Evolutionary conservation across 2,797 vertebrate species (phyloP).

Genomic region (Coregonus suidteri): DNA sequence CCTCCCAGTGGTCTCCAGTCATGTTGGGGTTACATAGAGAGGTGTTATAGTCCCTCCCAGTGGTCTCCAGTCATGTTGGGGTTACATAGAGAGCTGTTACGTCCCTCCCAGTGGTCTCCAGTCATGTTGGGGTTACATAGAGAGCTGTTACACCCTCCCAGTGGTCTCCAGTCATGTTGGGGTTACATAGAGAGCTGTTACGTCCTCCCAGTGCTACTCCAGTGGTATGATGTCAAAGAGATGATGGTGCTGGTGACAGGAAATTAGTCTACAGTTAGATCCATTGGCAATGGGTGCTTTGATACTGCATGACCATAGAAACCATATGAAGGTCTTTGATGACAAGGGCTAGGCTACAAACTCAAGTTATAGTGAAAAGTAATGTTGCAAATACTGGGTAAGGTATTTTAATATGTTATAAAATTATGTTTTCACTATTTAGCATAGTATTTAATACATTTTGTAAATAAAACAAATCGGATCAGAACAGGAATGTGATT

Average conservation of each 20-base stretch:
- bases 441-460: not conserved
- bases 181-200: constrained; percentile 53
- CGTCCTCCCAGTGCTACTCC: constrained; percentile 52
- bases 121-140: too few species aligned
- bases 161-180: constrained; percentile 54
- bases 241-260: constrained; percentile 30
- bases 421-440: not conserved
- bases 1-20: too few species aligned
- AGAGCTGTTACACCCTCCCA: not conserved
- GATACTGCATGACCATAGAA: not conserved
- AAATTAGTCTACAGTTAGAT: too few species aligned
- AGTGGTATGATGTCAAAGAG: constrained; percentile 52
- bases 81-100: too few species aligned
- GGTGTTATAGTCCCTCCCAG: too few species aligned
- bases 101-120: constrained; percentile 12
- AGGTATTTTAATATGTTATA: not conserved
- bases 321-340: too few species aligned
- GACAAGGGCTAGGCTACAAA: too few species aligned
- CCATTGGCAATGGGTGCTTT: not conserved
- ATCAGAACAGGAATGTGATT: too few species aligned
- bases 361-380: not conserved
- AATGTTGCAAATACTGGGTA: not conserved
- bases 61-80: too few species aligned
- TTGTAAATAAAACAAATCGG: not conserved
- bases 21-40: too few species aligned